Percentiles rank a stretch among this genome's conserved stretches.
Conservation (phyloP, 1,140 invertebrate genomes). For the Apis cerana region DNA sequence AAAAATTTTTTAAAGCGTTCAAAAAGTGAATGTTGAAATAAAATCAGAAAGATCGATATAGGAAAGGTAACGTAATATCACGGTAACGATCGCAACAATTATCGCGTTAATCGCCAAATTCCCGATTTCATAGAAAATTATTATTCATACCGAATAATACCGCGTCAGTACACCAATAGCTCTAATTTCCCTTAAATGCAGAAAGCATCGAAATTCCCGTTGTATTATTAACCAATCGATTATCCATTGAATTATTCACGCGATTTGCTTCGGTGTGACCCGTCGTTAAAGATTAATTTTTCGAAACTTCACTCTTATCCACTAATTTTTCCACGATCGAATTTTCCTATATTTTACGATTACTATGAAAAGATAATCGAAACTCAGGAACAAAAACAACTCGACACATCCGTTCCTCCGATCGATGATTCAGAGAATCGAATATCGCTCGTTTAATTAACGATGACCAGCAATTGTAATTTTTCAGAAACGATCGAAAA, state of each 20-base stretch:
- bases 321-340: not conserved
- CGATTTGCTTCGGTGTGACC: not conserved
- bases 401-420: no score
- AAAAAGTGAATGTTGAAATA: not conserved
- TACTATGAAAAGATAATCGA: not conserved
- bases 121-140: slow-evolving; percentile 36
- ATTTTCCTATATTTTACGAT: not conserved
- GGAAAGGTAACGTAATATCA: not conserved
- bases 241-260: slow-evolving; percentile 33
- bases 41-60: not conserved
- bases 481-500: slow-evolving; percentile 3
- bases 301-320: not conserved
- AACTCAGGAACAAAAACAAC: not conserved
- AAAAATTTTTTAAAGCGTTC: no score
- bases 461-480: slow-evolving; percentile 19
- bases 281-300: not conserved
- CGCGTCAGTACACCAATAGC: not conserved
- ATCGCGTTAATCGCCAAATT: slow-evolving; percentile 22
- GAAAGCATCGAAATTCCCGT: not conserved
- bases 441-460: slow-evolving; percentile 15
- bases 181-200: slow-evolving; percentile 21
- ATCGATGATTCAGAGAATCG: not conserved
- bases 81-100: not conserved
- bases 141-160: slow-evolving; percentile 16
- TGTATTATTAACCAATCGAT: slow-evolving; percentile 37